phyloP scores from a whole-genome alignment of 2,113 vertebrate genomes.

The Leptosomus discolor region DNA sequence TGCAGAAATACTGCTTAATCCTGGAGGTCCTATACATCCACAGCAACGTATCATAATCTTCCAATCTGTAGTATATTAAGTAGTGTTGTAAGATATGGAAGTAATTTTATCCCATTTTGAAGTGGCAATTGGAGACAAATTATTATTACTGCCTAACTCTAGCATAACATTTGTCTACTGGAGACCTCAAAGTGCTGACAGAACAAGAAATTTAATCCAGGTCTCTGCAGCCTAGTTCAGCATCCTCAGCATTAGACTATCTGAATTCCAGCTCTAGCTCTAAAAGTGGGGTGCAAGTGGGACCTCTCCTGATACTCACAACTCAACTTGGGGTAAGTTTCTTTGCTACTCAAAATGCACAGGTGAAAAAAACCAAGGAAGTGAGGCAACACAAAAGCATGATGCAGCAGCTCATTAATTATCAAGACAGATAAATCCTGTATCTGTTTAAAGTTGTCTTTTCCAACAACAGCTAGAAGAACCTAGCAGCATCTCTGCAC shows the following conservation, averaged over 20 bases:
- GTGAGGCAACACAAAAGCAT: neutral
- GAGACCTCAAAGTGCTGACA: neutral
- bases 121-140: neutral
- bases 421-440: neutral
- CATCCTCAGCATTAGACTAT: neutral
- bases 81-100: neutral
- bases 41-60: neutral
- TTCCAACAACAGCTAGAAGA: neutral
- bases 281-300: accelerated
- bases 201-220: neutral
- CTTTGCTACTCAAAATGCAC: neutral
- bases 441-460: neutral
- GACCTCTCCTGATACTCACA: neutral
- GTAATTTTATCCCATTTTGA: neutral
- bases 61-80: neutral
- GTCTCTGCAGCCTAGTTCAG: neutral
- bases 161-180: neutral
- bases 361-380: neutral
- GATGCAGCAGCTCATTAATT: neutral
- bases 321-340: accelerated
- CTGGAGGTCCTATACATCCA: neutral
- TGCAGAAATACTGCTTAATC: neutral
- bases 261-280: neutral
- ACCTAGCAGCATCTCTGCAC: neutral
- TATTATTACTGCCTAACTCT: neutral